phyloP scores from a whole-genome alignment of 1,140 invertebrate genomes.

The Drosophila pallidifrons region DNA sequence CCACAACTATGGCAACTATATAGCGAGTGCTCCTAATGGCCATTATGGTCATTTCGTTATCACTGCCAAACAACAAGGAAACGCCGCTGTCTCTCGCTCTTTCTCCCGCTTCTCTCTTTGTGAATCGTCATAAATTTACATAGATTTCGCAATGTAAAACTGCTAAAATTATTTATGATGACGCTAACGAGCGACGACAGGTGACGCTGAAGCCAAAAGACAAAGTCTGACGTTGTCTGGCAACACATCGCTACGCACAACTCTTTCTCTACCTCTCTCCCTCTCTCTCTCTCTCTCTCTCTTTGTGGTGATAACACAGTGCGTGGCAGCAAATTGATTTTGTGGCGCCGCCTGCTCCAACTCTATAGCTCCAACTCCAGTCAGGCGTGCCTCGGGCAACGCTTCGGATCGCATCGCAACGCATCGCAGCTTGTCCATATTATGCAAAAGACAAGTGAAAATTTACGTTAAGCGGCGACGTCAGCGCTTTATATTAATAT shows the following conservation, averaged over 20 bases:
- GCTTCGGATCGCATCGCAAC: constrained; percentile 5
- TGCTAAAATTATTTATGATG: constrained; percentile 80
- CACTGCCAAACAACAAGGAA: constrained; percentile 69
- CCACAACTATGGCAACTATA: background rate
- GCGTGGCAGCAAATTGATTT: constrained; percentile 79
- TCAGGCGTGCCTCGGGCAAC: constrained; percentile 34
- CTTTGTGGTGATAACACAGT: constrained; percentile 28
- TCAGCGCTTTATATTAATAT: constrained; percentile 50
- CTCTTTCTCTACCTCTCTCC: constrained; percentile 4
- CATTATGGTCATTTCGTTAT: constrained; percentile 81
- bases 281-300: background rate
- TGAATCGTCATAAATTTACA: constrained; percentile 75
- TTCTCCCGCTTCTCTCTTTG: background rate
- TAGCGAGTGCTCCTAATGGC: constrained; percentile 72
- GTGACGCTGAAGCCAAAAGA: constrained; percentile 55
- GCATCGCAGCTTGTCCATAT: constrained; percentile 62
- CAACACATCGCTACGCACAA: constrained; percentile 35
- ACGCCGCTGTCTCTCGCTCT: constrained; percentile 19
- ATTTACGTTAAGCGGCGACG: constrained; percentile 71
- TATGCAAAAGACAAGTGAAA: constrained; percentile 82
- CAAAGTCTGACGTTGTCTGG: constrained; percentile 17
- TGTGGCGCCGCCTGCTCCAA: constrained; percentile 70
- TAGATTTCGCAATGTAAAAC: constrained; percentile 71
- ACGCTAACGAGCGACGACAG: constrained; percentile 81
- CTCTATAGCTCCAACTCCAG: constrained; percentile 20